Evolutionary conservation across 1,140 invertebrate species (phyloP).

Genomic region (Schlechtendalia chinensis): DNA sequence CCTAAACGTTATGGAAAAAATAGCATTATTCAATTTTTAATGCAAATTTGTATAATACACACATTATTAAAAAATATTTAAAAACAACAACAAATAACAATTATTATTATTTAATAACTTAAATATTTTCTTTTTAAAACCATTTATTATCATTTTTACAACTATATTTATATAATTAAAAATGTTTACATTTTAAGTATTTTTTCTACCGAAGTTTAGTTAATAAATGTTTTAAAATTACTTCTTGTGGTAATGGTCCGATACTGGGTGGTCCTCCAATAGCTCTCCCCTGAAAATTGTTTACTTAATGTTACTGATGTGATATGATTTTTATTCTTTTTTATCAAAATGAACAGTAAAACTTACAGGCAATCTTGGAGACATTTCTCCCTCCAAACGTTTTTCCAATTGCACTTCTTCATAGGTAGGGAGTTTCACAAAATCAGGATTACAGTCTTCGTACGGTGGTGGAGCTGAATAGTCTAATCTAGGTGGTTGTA

Average conservation of each 20-base stretch:
- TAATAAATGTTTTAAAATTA: constrained; percentile 26
- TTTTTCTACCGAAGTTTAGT: neutral
- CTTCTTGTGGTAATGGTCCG: constrained; percentile 21
- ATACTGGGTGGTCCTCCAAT: constrained; percentile 27
- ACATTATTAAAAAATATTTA: too few relatives aligned
- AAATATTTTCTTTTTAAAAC: too few relatives aligned
- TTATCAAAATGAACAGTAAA: neutral
- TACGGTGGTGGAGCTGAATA: constrained; percentile 84
- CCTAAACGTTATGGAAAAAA: too few relatives aligned
- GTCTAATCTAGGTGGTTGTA: constrained; percentile 76
- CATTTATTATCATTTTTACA: too few relatives aligned
- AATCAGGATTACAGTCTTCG: constrained; percentile 60
- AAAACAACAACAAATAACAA: too few relatives aligned
- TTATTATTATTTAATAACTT: too few relatives aligned
- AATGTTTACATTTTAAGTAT: too few relatives aligned
- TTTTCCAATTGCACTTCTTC: constrained; percentile 87
- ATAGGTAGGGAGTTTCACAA: constrained; percentile 79
- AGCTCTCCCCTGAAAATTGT: constrained; percentile 26
- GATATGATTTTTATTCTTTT: neutral
- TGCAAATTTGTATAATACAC: too few relatives aligned
- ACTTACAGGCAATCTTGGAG: constrained; percentile 47
- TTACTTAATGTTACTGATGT: neutral
- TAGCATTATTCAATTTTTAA: too few relatives aligned
- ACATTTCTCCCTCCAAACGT: constrained; percentile 67
- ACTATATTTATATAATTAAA: too few relatives aligned